A percentile compares a stretch with the other conserved stretches of the same genome.
These are phyloP conservation scores for Bombus consobrinus DNA, from an alignment of 1,140 invertebrate species.

Conservation along the genomic window DNA sequence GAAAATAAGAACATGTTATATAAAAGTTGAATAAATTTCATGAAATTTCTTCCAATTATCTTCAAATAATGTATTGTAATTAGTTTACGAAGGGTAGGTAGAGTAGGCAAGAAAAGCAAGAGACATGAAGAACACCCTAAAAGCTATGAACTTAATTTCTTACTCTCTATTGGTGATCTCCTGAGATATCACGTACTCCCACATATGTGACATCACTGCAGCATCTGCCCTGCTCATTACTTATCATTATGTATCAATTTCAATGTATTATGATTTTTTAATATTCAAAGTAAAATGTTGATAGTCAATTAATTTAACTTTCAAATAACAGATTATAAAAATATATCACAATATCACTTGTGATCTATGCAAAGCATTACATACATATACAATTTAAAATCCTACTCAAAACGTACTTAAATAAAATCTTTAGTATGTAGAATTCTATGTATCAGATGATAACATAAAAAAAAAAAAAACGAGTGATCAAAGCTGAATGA, in stretches of 20 bases:
- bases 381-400: not conserved
- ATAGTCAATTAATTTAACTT: not conserved
- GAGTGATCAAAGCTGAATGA: too few relatives aligned
- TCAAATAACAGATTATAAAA: not conserved
- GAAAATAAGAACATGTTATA: not conserved
- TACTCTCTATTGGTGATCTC: slow-evolving; percentile 86
- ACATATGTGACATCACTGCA: slow-evolving; percentile 94
- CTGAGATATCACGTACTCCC: slow-evolving; percentile 91
- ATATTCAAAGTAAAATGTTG: not conserved
- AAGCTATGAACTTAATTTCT: slow-evolving; percentile 72
- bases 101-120: slow-evolving; percentile 45
- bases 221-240: slow-evolving; percentile 92
- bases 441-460: too few relatives aligned
- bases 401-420: not conserved
- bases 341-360: not conserved
- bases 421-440: not conserved
- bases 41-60: not conserved
- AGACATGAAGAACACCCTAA: slow-evolving; percentile 28
- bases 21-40: slow-evolving; percentile 6
- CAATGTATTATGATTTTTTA: slow-evolving; percentile 35
- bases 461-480: too few relatives aligned
- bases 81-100: not conserved
- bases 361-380: not conserved
- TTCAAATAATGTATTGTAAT: slow-evolving; percentile 15
- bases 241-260: slow-evolving; percentile 76